Base-by-base conservation (phyloP, 2,797 vertebrate species). In the Epinephelus coioides region DNA sequence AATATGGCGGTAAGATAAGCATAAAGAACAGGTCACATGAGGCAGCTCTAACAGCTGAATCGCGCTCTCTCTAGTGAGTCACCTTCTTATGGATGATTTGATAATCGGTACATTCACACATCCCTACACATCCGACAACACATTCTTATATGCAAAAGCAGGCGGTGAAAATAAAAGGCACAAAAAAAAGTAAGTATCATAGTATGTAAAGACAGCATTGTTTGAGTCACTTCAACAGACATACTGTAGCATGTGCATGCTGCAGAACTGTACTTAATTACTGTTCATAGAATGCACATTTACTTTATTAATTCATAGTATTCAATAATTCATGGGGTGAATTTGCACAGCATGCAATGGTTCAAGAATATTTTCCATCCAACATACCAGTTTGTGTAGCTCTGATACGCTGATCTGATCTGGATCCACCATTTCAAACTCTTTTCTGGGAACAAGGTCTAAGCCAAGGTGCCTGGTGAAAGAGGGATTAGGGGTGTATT, bases 401-500 rank as follows among this genome's bases (percentile, higher is more conserved):
- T 99, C 98, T 40, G 98, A 98, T 81, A 99, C 95, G 67, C 98
- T 99, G 95, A 99, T 98, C 90, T 98, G 97, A 91, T 99, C 98
- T 4, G 97, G 96, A 91, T 99, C 98, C 92, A 99, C 98, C 90
- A 98, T 98, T 93, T 99, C 98, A 92, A 99, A 99, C 90, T 99
- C 98, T 89, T 99, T 99, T 70, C 98, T 97, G 79, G 98, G 98
- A 79, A 99, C 97, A 70, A 99, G 96, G 92, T 99, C 98, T 84
- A 99, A 92, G 76, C 98, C 98, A 79, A 99, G 95, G 92, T 99
- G 98, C 79, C 98, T 99, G 92, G 70, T 80, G 73, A 85, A 23
- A 80, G 62, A 84, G 9, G 38, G 49, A 12, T 59, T 19, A 27
- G 6, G 40, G 15, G 13, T 43, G 30, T 11, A 23, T 23, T 6